These are phyloP conservation scores for Ailurus styani DNA, from an alignment of 2,113 vertebrate genomes.

Conservation along the genomic window DNA sequence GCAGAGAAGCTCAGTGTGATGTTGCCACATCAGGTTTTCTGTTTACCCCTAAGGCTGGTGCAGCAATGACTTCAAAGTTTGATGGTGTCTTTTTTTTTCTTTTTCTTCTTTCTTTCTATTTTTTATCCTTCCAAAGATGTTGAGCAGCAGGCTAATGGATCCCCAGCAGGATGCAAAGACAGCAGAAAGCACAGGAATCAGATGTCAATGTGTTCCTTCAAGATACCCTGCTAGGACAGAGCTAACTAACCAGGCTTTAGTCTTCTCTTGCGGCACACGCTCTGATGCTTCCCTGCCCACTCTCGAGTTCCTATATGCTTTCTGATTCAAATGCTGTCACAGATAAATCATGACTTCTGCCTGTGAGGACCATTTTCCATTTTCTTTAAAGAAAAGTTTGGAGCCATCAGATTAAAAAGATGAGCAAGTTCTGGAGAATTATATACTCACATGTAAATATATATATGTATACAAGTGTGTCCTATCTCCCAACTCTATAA, in stretches of 20 bases:
- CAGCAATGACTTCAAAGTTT: conserved; percentile 81
- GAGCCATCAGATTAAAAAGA: conserved; percentile 16
- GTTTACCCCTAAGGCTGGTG: conserved; percentile 87
- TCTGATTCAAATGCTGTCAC: conserved; percentile 77
- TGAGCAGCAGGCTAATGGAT: conserved; percentile 86
- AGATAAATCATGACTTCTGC: conserved; percentile 73
- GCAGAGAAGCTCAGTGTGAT: conserved; percentile 73
- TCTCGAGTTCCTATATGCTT: conserved; percentile 69
- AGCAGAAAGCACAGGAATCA: conserved; percentile 78
- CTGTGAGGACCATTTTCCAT: conserved; percentile 19
- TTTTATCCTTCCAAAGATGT: conserved; percentile 70
- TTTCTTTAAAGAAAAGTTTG: conserved; percentile 41
- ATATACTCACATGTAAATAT: not conserved
- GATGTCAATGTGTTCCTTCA: conserved; percentile 82
- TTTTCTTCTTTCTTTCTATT: conserved; percentile 58
- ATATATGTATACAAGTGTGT: not conserved
- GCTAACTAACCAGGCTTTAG: conserved; percentile 78
- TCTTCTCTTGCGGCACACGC: conserved; percentile 70
- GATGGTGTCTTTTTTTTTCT: conserved; percentile 74
- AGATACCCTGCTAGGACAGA: conserved; percentile 81
- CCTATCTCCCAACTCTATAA: not conserved
- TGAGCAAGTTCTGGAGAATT: not conserved
- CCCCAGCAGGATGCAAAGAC: conserved; percentile 81
- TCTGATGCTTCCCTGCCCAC: conserved; percentile 70
- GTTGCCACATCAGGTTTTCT: conserved; percentile 79